Evolutionary conservation across 2,888 invertebrate species (phyloP), one percentile per base, ranked within the genome.

Genomic region (Noctua pronuba): DNA sequence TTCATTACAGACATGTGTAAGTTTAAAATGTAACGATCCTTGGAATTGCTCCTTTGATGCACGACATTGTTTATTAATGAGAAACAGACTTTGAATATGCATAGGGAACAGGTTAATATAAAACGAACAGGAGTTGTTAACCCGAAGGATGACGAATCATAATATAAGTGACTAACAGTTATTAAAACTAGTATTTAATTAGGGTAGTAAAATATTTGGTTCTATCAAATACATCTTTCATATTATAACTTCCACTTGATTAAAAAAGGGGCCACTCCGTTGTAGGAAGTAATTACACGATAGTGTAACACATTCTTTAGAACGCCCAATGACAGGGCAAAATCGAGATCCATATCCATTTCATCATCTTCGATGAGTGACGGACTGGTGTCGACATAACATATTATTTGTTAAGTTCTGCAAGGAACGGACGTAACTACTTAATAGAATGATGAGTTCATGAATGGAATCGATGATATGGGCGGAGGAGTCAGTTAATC

Each of bases 11-110:
- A 83, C 82, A 84, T 82, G 77, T 84, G 83, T 79, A 60, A 82
- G 79, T 85, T 88, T 87, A 87, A 88, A 88, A 87, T 89, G 88
- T 90, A 92, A 91, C 82, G 88, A 88, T 94, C 90, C 92, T 89
- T 83, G 88, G 93, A 94, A 94, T 90, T 79, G 83, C 80, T 86
- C 86, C 93, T 94, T 95, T 95, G 93, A 95, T 93, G 94, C 90
- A 91, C 88, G 87, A 91, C 91, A 93, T 92, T 94, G 93, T 94
- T 93, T 93, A 94, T 93, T 93, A 93, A 94, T 92, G 92, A 91
- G 89, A 79, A 91, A 90, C 92, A 90, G 81, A 86, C 92, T 92
- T 93, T 92, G 91, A 92, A 91, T 90, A 89, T 86, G 87, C 80
- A 88, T 91, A 92, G 93, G 92, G 92, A 93, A 92, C 91, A 89